Evolutionary conservation across 2,797 vertebrate genomes (phyloP), one percentile per base, ranked within the genome.

Genomic region (Phrynocephalus guinanensis): DNA sequence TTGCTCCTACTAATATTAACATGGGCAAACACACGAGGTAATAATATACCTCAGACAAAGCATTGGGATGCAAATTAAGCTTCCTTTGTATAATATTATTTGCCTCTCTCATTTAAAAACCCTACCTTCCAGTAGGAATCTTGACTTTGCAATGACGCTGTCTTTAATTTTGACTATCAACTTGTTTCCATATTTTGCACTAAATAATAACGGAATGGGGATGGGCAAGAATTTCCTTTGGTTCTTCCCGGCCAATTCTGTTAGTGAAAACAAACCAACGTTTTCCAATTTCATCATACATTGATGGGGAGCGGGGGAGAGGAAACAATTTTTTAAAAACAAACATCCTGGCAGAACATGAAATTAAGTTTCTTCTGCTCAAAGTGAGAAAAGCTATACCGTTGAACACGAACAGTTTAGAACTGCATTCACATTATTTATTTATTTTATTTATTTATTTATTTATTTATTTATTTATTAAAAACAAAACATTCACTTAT

Each of bases 1-100:
- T 92, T 56, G 33, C 4, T 92, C 5, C 1, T 72, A 87, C 20
- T 86, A 86, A 68, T 89, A 88, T n/a, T 20, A 78, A 79, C 2
- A 60, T 52, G 44, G 56, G 0, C 2, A 90, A 85, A 20, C 78
- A 82, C 7, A 5, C 33, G 86, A 78, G 0, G 1, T 7, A 3
- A 86, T 89, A 85, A 56, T 56, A 83, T 50, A 85, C 0, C 3
- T 20, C 67, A 38, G 60, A 13, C 33, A 15, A 89, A 85, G n/a
- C 1, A 1, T 13, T 84, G 79, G 79, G 13, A 70, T 52, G 28
- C 18, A 88, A n/a, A 66, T 1, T 3, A n/a, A 56, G 0, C 0
- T 18, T 71, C 30, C 1, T 10, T 80, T 26, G 28, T 7, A 71
- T 79, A 48, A 33, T 52, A 56, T 1, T 50, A 15, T 79, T 44